Conservation (phyloP, 2,797 vertebrate genomes). For the Ctenopoma kingsleyae region DNA sequence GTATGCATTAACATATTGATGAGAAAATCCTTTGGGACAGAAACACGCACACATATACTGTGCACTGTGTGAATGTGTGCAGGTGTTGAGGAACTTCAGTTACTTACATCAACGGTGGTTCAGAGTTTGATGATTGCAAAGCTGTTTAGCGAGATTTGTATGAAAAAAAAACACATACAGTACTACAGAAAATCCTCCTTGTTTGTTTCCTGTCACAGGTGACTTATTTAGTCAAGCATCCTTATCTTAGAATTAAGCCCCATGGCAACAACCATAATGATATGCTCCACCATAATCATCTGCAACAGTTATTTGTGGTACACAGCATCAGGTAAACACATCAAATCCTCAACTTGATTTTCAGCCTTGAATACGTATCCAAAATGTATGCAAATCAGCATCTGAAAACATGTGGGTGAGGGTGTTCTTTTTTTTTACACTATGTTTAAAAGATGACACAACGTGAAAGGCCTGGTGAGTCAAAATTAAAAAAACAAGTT, state of each 20-base stretch:
- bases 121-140: constrained; percentile 23
- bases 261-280: constrained; percentile 47
- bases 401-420: constrained; percentile 36
- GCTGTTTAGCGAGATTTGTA: constrained; percentile 21
- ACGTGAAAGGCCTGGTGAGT: constrained; percentile 12
- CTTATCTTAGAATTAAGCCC: constrained; percentile 58
- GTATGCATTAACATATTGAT: constrained; percentile 68
- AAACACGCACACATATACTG: constrained; percentile 5
- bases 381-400: constrained; percentile 36
- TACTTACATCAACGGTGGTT: constrained; percentile 3
- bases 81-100: neutral
- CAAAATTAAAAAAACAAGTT: neutral
- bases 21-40: constrained; percentile 44
- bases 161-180: constrained; percentile 7
- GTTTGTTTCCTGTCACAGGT: constrained; percentile 57
- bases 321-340: constrained; percentile 52
- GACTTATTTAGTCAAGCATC: constrained; percentile 63
- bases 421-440: constrained; percentile 2
- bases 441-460: constrained; percentile 34
- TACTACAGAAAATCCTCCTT: constrained; percentile 1
- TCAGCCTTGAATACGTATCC: constrained; percentile 17
- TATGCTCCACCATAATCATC: constrained; percentile 38
- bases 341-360: constrained; percentile 48
- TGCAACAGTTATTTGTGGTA: constrained; percentile 23
- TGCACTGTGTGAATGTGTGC: neutral